Conservation (phyloP, 2,113 vertebrate species). For the Rhizomys pruinosus region DNA sequence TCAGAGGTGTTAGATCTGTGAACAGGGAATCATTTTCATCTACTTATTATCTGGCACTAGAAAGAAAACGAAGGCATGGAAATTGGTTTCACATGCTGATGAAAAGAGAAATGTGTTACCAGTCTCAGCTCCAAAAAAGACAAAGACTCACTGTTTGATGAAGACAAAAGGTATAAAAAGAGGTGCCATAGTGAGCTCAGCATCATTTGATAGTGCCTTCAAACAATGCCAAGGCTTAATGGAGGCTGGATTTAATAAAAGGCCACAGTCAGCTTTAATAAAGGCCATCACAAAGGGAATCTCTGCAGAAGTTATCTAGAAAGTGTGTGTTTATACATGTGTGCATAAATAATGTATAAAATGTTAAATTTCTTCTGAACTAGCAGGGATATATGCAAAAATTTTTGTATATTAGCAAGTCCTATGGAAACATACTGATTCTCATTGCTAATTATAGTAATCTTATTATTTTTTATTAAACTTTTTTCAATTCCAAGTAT, state of each 20-base stretch:
- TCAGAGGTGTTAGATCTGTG: conserved; percentile 29
- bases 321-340: not conserved
- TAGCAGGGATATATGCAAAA: not conserved
- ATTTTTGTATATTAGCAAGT: not conserved
- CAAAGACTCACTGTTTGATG: conserved; percentile 20
- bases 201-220: conserved; percentile 64
- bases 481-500: conserved; percentile 29
- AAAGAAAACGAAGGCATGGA: conserved; percentile 30
- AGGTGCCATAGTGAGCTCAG: conserved; percentile 63
- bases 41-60: not conserved
- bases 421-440: not conserved
- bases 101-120: conserved; percentile 33
- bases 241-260: conserved; percentile 65
- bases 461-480: conserved; percentile 11
- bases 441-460: not conserved
- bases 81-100: conserved; percentile 41
- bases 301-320: conserved; percentile 41
- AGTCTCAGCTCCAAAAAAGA: not conserved
- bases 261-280: conserved; percentile 74
- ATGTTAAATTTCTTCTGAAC: conserved; percentile 13
- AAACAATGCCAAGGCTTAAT: conserved; percentile 75
- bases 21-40: conserved; percentile 49
- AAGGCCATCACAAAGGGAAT: conserved; percentile 65
- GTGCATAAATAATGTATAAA: conserved; percentile 31
- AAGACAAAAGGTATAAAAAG: conserved; percentile 52